Evolutionary conservation across 1,140 invertebrate genomes (phyloP).

Genomic region (Phocides pigmalion): DNA sequence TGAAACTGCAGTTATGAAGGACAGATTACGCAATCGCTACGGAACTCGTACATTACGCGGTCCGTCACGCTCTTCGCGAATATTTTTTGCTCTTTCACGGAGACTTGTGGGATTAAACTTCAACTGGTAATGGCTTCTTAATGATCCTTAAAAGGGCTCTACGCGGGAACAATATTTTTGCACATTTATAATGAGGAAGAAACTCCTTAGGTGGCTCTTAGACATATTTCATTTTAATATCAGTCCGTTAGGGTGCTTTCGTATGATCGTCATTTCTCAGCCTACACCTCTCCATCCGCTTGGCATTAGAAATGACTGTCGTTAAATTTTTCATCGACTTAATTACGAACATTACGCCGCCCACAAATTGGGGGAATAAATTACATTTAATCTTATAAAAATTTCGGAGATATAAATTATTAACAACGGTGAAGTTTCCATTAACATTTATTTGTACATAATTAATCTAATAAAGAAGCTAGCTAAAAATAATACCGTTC

Average conservation of each 20-base stretch:
- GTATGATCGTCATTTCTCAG: conserved; percentile 8
- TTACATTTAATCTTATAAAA: conserved; percentile 11
- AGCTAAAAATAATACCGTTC: conserved; percentile 57
- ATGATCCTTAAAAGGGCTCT: conserved; percentile 51
- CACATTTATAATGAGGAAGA: conserved; percentile 56
- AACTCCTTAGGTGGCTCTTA: conserved; percentile 23
- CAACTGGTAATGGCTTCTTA: conserved; percentile 58
- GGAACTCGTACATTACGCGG: background rate
- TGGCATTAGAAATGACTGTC: conserved; percentile 38
- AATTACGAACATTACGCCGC: conserved; percentile 35
- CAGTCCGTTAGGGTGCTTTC: conserved; percentile 5
- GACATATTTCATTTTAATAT: conserved; percentile 60
- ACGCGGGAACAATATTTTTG: conserved; percentile 56
- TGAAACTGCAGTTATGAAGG: too few species aligned
- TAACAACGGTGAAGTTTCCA: conserved; percentile 41
- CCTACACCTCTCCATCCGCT: conserved; percentile 23
- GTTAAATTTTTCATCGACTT: conserved; percentile 39
- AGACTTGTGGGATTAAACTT: conserved; percentile 41
- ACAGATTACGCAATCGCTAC: background rate
- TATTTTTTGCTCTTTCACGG: conserved; percentile 1
- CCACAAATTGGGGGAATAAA: conserved; percentile 25
- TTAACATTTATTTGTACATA: conserved; percentile 74
- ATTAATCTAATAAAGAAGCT: conserved; percentile 65
- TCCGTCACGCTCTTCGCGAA: background rate
- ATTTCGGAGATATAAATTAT: conserved; percentile 15